Evolutionary conservation across 2,888 invertebrate species (phyloP), one percentile per base, ranked within the genome.

Genomic region (Ichneumoninae sp.): DNA sequence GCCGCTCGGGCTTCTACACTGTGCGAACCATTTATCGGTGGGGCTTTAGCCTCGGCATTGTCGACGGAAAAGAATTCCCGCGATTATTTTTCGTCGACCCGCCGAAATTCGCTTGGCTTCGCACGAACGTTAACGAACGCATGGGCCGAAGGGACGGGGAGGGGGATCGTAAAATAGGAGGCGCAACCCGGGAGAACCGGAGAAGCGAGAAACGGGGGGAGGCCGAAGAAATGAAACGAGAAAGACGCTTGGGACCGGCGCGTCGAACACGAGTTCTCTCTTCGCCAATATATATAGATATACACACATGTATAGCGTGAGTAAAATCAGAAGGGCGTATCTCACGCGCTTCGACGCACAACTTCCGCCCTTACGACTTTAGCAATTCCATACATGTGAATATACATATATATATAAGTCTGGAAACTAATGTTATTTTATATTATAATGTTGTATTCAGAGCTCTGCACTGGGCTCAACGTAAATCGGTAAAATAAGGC

Each of bases 111-210:
- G 10, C 30, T 54, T 22, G 40, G 54, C 54, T 54, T 19, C 54
- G 19, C 54, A 54, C 54, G 22, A 54, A 19, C 54, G 54, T 22
- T 19, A 54, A 54, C 54, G 19, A 19, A 19, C 54, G 19, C 54
- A 19, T 22, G 54, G 7, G 19, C 54, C 19, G 22, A 22, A 19
- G 19, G 22, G 54, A 22, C 54, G 10, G 1, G 19, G 54, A 54
- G 19, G 54, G 54, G 57, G 82, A 77, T 74, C 81, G 81, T 86
- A 82, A 88, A 88, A 86, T 85, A 70, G 76, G 84, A 83, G 83
- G 83, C 80, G 70, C 80, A 30, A 71, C 74, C 68, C 44, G 71
- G 52, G 69, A 82, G 84, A 68, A 76, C 79, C 50, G 77, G 47
- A 70, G 68, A 74, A 54, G 70, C 65, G 68, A 60, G 76, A 79